A percentile compares a stretch with the other conserved stretches of the same genome.
Evolutionary conservation across 2,888 invertebrate species (phyloP).

Genomic region (Calameuta filiformis): DNA sequence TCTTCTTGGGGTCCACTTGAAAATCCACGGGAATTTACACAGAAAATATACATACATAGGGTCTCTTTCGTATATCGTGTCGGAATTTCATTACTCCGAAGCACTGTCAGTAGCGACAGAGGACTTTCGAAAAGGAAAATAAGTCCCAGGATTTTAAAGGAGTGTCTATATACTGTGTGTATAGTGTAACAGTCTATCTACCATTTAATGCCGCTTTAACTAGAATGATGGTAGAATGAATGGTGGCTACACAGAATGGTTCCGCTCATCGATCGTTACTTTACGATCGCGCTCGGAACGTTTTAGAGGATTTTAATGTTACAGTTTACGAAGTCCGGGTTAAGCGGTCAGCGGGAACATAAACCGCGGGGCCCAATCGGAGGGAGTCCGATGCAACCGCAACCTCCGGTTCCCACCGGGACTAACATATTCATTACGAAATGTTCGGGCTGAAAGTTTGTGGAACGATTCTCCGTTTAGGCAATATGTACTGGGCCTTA

Average conservation of each 20-base stretch:
- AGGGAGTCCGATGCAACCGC: constrained; percentile 43
- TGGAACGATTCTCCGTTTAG: constrained; percentile 46
- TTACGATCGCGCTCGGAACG: background rate
- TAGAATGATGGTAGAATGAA: background rate
- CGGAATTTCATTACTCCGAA: background rate
- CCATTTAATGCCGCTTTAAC: background rate
- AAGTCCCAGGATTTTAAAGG: background rate
- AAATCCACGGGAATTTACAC: background rate
- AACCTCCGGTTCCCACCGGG: constrained; percentile 58
- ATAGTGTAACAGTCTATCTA: background rate
- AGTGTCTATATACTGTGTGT: background rate
- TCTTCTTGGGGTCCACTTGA: background rate
- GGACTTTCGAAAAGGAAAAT: background rate
- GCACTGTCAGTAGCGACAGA: background rate
- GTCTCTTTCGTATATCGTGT: background rate
- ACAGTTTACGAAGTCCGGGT: constrained; percentile 19
- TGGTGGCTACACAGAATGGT: background rate
- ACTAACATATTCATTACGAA: constrained; percentile 59
- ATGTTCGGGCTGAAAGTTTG: constrained; percentile 58
- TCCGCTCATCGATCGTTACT: background rate
- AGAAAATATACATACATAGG: background rate
- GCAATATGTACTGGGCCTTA: background rate
- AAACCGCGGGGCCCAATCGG: background rate
- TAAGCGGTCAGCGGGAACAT: constrained; percentile 30
- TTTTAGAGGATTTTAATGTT: constrained; percentile 4